Base-by-base conservation (phyloP, 1,140 invertebrate species). In the Globodera rostochiensis region DNA sequence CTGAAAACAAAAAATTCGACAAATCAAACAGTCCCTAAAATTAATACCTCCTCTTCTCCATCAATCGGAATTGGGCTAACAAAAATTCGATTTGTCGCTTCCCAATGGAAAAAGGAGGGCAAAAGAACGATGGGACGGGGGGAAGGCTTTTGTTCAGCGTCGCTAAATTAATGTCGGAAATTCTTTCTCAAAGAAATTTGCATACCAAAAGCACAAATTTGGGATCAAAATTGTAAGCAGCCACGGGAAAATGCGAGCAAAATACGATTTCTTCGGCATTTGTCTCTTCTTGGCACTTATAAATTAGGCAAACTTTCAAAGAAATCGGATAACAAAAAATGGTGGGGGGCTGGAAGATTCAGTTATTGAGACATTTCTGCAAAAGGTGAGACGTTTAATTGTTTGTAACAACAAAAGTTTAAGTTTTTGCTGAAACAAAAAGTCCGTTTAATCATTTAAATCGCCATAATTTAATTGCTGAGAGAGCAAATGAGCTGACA, bases 51-150 rank as follows among this genome's bases (percentile, higher is more conserved):
- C 6, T 47, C 21, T 4, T 7, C 36, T 36, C 36, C 45, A 11
- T 21, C 49, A 36, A 25, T 21, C n/a, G 8, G 19, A 15, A 11
- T 66, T 7, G 21, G 77, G 3, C 25, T 78, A 13, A 78, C 64
- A 50, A 69, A 78, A 69, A 78, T 66, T 50, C 19, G 21, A 46
- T 78, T 78, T 21, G 8, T 70, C 49, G 77, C 13, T 15, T 78
- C 5, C 77, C 77, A 78, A 69, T 45, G 53, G 25, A 78, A 69
- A 45, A 78, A 6, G 47, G 77, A 78, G n/a, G 77, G 77, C 57
- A 78, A 46, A 69, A 78, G 60, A 15, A 77, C 74, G 50, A 25
- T 25, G 47, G 77, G 60, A 13, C 71, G 49, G 46, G 66, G 64
- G 60, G 60, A 36, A 13, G 13, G 57, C 15, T 5, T 64, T 64